phyloP scores from a whole-genome alignment of 92 coral and sea anemone species.

The Plumapathes pennacea region DNA sequence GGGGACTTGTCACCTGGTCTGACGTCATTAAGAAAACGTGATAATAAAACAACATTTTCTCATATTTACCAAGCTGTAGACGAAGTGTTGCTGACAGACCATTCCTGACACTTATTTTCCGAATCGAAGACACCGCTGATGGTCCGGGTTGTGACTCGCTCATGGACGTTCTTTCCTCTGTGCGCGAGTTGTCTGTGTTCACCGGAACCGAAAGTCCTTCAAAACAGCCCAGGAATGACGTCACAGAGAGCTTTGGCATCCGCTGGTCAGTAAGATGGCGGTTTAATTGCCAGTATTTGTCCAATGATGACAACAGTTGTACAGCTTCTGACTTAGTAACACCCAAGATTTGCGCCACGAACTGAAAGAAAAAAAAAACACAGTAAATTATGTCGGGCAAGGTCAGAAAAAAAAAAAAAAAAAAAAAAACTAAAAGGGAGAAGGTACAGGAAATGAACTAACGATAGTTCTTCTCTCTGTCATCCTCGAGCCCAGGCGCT shows the following conservation, averaged over 20 bases:
- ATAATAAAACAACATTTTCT: neutral
- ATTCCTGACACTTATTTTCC: conserved; percentile 48
- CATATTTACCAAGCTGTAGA: conserved; percentile 50
- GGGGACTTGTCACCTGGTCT: no score
- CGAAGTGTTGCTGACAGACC: conserved; percentile 72
- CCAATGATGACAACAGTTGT: conserved; percentile 56
- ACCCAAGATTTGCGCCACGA: conserved; percentile 65
- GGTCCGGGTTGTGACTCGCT: conserved; percentile 33
- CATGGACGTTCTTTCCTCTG: neutral
- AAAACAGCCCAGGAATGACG: conserved; percentile 88
- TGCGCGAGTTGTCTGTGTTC: neutral
- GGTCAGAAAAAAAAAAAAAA: no score
- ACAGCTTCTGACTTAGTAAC: conserved; percentile 81
- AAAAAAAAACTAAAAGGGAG: no score
- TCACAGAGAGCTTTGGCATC: conserved; percentile 50
- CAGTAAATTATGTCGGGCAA: neutral
- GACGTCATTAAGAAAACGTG: neutral
- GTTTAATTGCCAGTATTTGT: conserved; percentile 31
- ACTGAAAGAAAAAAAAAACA: conserved; percentile 33
- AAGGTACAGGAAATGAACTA: no score
- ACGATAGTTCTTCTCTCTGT: no score
- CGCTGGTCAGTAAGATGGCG: conserved; percentile 2
- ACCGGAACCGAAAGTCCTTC: conserved; percentile 53
- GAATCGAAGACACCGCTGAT: conserved; percentile 25
- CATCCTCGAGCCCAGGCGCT: no score